phyloP scores from a whole-genome alignment of 2,113 vertebrate species.

The Brevimyrus niger region DNA sequence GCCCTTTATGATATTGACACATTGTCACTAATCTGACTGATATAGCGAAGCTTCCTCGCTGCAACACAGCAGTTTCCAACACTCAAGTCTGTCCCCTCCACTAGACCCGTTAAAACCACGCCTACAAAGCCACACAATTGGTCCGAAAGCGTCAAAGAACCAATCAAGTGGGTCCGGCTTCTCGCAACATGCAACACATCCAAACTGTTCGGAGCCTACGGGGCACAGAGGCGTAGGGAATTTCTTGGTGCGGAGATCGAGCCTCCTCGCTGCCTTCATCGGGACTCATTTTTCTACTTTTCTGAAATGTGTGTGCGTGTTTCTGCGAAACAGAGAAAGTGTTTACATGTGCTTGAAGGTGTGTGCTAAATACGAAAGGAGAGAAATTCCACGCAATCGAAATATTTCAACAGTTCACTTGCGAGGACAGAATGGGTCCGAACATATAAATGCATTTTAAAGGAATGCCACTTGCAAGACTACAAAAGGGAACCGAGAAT shows the following conservation, averaged over 20 bases:
- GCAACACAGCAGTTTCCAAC: slow-evolving; percentile 86
- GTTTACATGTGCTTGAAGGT: slow-evolving; percentile 46
- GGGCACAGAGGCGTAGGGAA: slow-evolving; percentile 85
- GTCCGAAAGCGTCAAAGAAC: slow-evolving; percentile 99
- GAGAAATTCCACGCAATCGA: slow-evolving; percentile 56
- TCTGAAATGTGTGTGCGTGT: slow-evolving; percentile 56
- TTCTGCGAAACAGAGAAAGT: neutral
- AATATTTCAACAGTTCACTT: slow-evolving; percentile 60
- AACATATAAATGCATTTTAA: slow-evolving; percentile 55
- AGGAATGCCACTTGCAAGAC: slow-evolving; percentile 55
- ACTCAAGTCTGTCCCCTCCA: slow-evolving; percentile 87
- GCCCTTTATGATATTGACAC: slow-evolving; percentile 77
- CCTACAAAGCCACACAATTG: slow-evolving; percentile 96
- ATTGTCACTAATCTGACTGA: slow-evolving; percentile 75
- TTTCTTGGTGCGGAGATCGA: slow-evolving; percentile 78
- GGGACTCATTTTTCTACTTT: slow-evolving; percentile 52
- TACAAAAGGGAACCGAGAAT: slow-evolving; percentile 43
- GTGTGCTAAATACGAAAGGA: slow-evolving; percentile 56
- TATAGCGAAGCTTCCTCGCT: slow-evolving; percentile 71
- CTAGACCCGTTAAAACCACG: slow-evolving; percentile 98
- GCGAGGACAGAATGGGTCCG: slow-evolving; percentile 52
- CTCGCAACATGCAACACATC: slow-evolving; percentile 83
- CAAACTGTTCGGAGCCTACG: slow-evolving; percentile 81
- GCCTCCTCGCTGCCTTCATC: slow-evolving; percentile 54
- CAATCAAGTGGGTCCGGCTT: slow-evolving; percentile 89